Evolutionary conservation across 2,797 vertebrate species (phyloP), one percentile per base, ranked within the genome.

Genomic region (Pristis pectinata): DNA sequence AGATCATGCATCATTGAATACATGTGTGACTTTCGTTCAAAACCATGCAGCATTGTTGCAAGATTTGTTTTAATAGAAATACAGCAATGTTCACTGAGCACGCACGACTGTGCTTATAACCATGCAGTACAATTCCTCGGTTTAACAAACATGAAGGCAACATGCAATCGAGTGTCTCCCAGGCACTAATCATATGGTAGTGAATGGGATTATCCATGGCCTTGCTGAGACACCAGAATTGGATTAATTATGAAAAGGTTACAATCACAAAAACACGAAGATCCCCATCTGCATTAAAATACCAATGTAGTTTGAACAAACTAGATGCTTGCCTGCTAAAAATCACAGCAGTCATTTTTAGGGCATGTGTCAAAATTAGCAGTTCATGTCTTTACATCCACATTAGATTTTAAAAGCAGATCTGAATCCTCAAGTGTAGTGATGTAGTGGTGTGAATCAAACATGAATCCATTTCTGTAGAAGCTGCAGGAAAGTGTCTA

Each of bases 61-160:
- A 59, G n/a, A 41, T 85, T 44, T 6, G n/a, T 22, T 37, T 27
- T 37, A 41, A 8, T 41, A 61, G 22, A 64, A 22, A 91, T 67
- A 41, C n/a, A 91, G 41, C n/a, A 91, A 87, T 41, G 87, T 59
- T 91, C n/a, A 67, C n/a, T 91, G n/a, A 91, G 24, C 87, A 91
- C 37, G 59, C 61, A 64, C 3, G 17, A 22, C 17, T 41, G 19
- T 61, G 64, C 64, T 91, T 87, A 67, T 30, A 24, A 41, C 30
- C 87, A 67, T 41, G 87, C 87, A 19, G 13, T 41, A 3, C 37
- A 41, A 15, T 79, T 19, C 11, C 37, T 67, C 8, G 41, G 2
- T 19, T 91, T 91, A 22, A 41, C 27, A 24, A 91, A 64, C 64
- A 91, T 91, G 59, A 61, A 91, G n/a, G 3, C 59, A 37, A 10